Conservation (phyloP, 2,797 vertebrate genomes). For the Pygocentrus nattereri region DNA sequence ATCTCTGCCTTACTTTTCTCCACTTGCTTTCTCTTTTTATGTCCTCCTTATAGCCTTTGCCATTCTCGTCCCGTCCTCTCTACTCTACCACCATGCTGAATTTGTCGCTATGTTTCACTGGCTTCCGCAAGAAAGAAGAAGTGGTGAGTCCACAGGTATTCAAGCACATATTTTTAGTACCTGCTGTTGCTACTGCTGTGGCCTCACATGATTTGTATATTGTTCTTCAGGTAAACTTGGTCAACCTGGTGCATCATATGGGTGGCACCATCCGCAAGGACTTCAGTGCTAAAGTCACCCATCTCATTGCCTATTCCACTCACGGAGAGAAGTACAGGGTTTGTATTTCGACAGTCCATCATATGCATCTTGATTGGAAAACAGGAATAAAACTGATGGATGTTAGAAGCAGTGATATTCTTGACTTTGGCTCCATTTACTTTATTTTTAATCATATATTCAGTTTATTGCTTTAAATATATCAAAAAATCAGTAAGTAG, state of each 20-base stretch:
- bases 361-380: neutral
- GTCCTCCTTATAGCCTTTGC: slow-evolving; percentile 81
- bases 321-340: slow-evolving; percentile 98
- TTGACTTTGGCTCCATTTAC: neutral
- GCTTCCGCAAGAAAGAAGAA: slow-evolving; percentile 95
- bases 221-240: slow-evolving; percentile 84
- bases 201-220: neutral
- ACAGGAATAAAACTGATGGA: slow-evolving; percentile 31
- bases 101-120: slow-evolving; percentile 94
- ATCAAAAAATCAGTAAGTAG: slow-evolving; percentile 1
- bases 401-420: neutral
- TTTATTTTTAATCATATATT: slow-evolving; percentile 21
- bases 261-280: slow-evolving; percentile 94
- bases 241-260: slow-evolving; percentile 97
- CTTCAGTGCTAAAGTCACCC: slow-evolving; percentile 95
- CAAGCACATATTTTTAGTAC: too few species aligned
- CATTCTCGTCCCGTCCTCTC: slow-evolving; percentile 91
- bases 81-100: slow-evolving; percentile 93
- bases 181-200: too few species aligned
- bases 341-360: slow-evolving; percentile 59
- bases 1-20: too few species aligned
- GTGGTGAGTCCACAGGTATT: slow-evolving; percentile 83
- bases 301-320: slow-evolving; percentile 93
- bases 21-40: neutral
- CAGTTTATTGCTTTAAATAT: slow-evolving; percentile 14